phyloP scores from a whole-genome alignment of 2,888 invertebrate genomes.

The Ophion obscuratus region DNA sequence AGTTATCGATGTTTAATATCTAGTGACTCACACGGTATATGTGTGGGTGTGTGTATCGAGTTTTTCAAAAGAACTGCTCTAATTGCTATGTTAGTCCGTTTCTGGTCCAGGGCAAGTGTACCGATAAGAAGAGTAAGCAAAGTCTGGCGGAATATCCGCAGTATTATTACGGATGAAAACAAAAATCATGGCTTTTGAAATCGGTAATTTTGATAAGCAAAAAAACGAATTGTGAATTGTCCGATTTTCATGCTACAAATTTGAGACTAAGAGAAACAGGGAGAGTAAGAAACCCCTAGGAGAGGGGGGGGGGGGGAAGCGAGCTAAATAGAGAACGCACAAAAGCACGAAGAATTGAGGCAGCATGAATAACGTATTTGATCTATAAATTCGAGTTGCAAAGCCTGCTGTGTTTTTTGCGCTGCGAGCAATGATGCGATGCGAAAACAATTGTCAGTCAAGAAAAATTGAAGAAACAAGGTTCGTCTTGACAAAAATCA shows the following conservation, averaged over 20 bases:
- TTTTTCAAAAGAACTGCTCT: too few relatives aligned
- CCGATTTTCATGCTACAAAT: too few relatives aligned
- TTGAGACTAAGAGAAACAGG: too few relatives aligned
- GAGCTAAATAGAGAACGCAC: slow-evolving; percentile 10
- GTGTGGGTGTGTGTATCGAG: too few relatives aligned
- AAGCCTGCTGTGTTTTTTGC: slow-evolving; percentile 29
- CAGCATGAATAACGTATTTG: slow-evolving; percentile 32
- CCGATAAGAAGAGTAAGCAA: too few relatives aligned
- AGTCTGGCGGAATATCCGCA: too few relatives aligned
- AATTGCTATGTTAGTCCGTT: too few relatives aligned
- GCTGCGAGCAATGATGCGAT: slow-evolving; percentile 17
- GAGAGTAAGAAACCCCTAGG: neutral
- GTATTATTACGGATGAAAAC: too few relatives aligned
- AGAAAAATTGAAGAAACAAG: neutral
- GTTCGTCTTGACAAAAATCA: slow-evolving; percentile 11
- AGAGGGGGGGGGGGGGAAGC: neutral
- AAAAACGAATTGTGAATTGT: neutral
- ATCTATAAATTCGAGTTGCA: slow-evolving; percentile 23
- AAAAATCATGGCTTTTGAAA: too few relatives aligned
- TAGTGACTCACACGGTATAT: too few relatives aligned
- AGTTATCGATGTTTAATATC: too few relatives aligned
- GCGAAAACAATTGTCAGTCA: slow-evolving; percentile 4
- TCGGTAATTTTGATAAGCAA: neutral
- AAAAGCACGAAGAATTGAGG: slow-evolving; percentile 43
- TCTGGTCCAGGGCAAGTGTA: too few relatives aligned